Evolutionary conservation across 2,888 invertebrate genomes (phyloP).

Genomic region (Drosophila meridiana): DNA sequence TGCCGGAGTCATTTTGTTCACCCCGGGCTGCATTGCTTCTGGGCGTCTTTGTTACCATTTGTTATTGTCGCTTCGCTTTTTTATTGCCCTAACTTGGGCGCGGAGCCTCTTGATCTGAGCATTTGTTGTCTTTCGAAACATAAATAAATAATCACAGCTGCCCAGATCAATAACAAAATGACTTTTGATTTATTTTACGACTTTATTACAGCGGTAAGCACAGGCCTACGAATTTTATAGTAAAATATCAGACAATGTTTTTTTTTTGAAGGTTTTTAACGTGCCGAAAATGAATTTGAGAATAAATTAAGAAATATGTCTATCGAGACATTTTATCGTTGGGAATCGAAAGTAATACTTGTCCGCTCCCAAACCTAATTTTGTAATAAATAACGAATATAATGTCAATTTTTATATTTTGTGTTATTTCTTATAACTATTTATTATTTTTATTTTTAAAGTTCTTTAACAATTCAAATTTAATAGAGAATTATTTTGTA

Average conservation of each 20-base stretch:
- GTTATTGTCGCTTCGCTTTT: slow-evolving; percentile 20
- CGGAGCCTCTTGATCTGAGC: not conserved
- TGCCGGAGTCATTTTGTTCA: slow-evolving; percentile 18
- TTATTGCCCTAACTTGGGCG: slow-evolving; percentile 23
- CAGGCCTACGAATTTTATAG: not conserved
- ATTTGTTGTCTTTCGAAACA: not conserved
- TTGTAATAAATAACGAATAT: not conserved
- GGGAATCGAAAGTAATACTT: not conserved
- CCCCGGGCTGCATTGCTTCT: slow-evolving; percentile 55
- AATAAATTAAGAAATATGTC: not conserved
- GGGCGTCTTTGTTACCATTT: slow-evolving; percentile 41
- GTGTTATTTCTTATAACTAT: not conserved
- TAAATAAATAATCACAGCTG: slow-evolving; percentile 1
- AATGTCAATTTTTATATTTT: too few relatives aligned
- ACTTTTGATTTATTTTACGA: slow-evolving; percentile 5
- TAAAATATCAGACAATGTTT: not conserved
- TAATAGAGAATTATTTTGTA: not conserved
- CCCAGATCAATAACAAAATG: not conserved
- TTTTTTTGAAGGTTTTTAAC: not conserved
- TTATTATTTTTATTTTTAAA: not conserved
- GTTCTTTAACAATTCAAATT: too few relatives aligned
- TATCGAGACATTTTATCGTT: not conserved
- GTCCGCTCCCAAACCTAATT: not conserved
- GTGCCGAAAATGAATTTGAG: not conserved
- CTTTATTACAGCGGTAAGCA: not conserved